phyloP scores from a whole-genome alignment of 2,888 invertebrate genomes.

The Fabriciana adippe region DNA sequence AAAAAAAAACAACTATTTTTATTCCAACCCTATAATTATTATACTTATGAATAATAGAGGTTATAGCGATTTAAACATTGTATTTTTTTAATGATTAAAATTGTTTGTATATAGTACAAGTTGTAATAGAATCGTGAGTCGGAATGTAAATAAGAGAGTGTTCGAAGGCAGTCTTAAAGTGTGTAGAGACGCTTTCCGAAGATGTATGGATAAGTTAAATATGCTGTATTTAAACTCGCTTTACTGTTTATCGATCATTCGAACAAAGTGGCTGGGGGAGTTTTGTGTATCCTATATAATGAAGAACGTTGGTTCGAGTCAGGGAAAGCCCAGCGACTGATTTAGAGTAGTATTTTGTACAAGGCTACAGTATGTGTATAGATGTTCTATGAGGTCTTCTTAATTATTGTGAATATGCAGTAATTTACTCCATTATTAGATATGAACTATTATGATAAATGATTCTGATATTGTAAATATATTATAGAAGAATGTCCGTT shows the following conservation, averaged over 20 bases:
- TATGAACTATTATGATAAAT: constrained; percentile 61
- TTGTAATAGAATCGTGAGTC: constrained; percentile 72
- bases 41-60: constrained; percentile 67
- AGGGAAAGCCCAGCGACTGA: constrained; percentile 51
- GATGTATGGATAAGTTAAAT: constrained; percentile 62
- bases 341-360: constrained; percentile 76
- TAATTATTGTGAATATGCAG: constrained; percentile 69
- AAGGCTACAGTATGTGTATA: constrained; percentile 76
- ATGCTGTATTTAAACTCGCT: constrained; percentile 76
- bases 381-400: constrained; percentile 68
- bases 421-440: constrained; percentile 72
- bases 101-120: constrained; percentile 83
- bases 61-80: constrained; percentile 77
- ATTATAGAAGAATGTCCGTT: constrained; percentile 80
- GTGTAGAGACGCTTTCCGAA: constrained; percentile 46
- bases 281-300: constrained; percentile 43
- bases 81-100: constrained; percentile 75
- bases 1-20: constrained; percentile 64
- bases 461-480: constrained; percentile 80
- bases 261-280: constrained; percentile 70
- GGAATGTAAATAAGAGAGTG: constrained; percentile 72
- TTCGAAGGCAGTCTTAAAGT: constrained; percentile 51
- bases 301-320: constrained; percentile 13
- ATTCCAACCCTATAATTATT: constrained; percentile 69
- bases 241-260: constrained; percentile 66